These are phyloP conservation scores for Drosophila maculinotata DNA, from an alignment of 2,888 invertebrate species.

Conservation along the genomic window DNA sequence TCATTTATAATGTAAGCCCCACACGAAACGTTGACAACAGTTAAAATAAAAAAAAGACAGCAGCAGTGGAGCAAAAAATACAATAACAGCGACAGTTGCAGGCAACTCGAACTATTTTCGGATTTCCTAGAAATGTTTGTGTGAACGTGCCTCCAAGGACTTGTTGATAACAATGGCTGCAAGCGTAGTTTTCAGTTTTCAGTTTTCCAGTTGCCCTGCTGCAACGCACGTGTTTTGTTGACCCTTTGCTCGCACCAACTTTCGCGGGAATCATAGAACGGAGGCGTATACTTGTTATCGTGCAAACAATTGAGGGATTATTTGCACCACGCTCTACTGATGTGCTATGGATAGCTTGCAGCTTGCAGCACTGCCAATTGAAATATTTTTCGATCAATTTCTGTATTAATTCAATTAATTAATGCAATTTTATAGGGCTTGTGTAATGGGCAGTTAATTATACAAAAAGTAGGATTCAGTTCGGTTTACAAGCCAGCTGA, in stretches of 20 bases:
- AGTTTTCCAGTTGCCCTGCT: background rate
- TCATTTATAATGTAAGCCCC: too few relatives aligned
- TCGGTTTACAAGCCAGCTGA: too few relatives aligned
- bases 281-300: too few relatives aligned
- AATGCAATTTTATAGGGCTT: too few relatives aligned
- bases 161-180: background rate
- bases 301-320: slow-evolving; percentile 3
- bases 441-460: too few relatives aligned
- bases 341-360: slow-evolving; percentile 3
- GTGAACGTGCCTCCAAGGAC: background rate
- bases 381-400: slow-evolving; percentile 9
- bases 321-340: slow-evolving; percentile 7
- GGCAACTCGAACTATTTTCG: background rate
- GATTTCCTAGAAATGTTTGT: background rate
- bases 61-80: background rate
- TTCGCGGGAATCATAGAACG: too few relatives aligned
- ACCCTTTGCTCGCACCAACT: too few relatives aligned
- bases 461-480: too few relatives aligned
- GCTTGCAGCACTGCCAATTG: slow-evolving; percentile 34
- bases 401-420: too few relatives aligned
- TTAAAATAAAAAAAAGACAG: too few relatives aligned
- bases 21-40: too few relatives aligned
- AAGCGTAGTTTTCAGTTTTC: background rate
- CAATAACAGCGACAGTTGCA: background rate
- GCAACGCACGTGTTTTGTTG: too few relatives aligned